phyloP scores from a whole-genome alignment of 2,888 invertebrate genomes.

The Endotricha flammealis region DNA sequence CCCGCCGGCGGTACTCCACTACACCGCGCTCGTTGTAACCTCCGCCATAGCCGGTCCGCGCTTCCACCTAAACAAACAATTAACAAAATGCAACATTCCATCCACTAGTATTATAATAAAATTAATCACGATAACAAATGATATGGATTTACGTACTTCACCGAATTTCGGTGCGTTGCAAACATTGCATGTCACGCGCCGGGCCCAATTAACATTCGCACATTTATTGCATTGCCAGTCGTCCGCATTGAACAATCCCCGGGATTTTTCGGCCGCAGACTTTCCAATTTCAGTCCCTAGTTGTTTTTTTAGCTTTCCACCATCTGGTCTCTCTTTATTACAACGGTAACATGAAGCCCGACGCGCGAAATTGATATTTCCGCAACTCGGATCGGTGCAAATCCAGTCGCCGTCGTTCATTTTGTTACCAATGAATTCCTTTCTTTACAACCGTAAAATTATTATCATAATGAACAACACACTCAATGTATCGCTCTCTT shows the following conservation, averaged over 20 bases:
- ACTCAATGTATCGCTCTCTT: background rate
- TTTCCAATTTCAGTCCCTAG: slow-evolving; percentile 98
- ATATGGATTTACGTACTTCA: slow-evolving; percentile 91
- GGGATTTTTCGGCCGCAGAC: slow-evolving; percentile 97
- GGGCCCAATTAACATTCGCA: slow-evolving; percentile 99
- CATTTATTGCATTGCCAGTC: slow-evolving; percentile 99
- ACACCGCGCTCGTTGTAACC: slow-evolving; percentile 97
- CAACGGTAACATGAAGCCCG: slow-evolving; percentile 95
- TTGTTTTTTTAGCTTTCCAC: slow-evolving; percentile 82
- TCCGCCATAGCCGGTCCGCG: slow-evolving; percentile 89
- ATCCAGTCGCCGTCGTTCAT: slow-evolving; percentile 82
- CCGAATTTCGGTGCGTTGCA: slow-evolving; percentile 99
- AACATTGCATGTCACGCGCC: slow-evolving; percentile 97
- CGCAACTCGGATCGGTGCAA: slow-evolving; percentile 85
- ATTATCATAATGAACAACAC: background rate
- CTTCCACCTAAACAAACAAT: slow-evolving; percentile 73
- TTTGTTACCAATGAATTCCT: slow-evolving; percentile 43
- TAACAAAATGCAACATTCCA: background rate
- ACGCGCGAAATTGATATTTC: slow-evolving; percentile 96
- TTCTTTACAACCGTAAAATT: slow-evolving; percentile 23
- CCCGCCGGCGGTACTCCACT: slow-evolving; percentile 95
- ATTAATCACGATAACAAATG: background rate
- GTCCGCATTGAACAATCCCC: slow-evolving; percentile 97
- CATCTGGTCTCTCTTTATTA: slow-evolving; percentile 82
- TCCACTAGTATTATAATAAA: background rate